Evolutionary conservation across 1,140 invertebrate genomes (phyloP).

Genomic region (Venturia canescens): DNA sequence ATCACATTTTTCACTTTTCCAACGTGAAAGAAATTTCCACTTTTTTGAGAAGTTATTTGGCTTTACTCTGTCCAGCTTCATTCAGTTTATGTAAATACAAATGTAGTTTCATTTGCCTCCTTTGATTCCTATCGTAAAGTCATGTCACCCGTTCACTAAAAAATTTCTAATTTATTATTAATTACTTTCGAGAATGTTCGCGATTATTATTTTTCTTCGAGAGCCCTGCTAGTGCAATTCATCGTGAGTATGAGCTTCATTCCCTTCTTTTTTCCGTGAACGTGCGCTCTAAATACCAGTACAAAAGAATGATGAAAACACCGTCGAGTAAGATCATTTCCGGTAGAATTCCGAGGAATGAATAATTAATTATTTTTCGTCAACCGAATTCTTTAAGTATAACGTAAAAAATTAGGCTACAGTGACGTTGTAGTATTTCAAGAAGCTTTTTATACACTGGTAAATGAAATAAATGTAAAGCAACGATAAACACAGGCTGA

Average conservation of each 20-base stretch:
- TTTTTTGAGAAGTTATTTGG: too few species aligned
- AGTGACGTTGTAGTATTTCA: constrained; percentile 2
- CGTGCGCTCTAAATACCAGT: background rate
- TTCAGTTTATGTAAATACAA: too few species aligned
- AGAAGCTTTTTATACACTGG: background rate
- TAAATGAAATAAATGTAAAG: background rate
- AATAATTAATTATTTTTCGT: constrained; percentile 24
- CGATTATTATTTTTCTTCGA: background rate
- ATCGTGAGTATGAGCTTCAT: background rate
- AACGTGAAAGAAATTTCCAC: too few species aligned
- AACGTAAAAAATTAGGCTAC: background rate
- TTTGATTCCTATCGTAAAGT: background rate
- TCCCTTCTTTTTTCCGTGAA: background rate
- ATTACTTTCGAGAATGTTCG: background rate
- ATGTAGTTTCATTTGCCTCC: background rate
- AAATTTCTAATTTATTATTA: too few species aligned
- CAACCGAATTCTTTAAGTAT: background rate
- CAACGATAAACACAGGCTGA: background rate
- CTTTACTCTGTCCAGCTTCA: too few species aligned
- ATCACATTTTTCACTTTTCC: too few species aligned
- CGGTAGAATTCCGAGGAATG: constrained; percentile 14
- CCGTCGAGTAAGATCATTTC: constrained; percentile 1
- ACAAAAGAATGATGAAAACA: background rate
- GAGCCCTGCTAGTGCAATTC: background rate
- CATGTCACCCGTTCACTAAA: background rate